Evolutionary conservation across 2,888 invertebrate genomes (phyloP).

Genomic region (Mimachlamys varia): DNA sequence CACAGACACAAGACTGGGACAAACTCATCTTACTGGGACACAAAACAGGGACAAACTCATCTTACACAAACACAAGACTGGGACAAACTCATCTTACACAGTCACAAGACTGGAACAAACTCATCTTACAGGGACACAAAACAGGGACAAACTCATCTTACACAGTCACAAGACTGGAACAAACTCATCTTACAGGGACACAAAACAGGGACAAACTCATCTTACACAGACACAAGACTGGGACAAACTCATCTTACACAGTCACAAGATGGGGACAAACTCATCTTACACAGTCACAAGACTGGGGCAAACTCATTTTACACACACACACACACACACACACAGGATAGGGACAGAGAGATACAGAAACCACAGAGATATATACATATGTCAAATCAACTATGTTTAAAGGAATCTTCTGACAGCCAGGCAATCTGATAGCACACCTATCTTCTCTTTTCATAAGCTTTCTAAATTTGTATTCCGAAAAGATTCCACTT

Average conservation of each 20-base stretch:
- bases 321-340: background rate
- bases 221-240: too few relatives aligned
- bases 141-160: background rate
- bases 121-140: background rate
- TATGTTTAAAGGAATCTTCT: background rate
- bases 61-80: background rate
- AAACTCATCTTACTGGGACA: background rate
- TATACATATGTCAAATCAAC: slow-evolving; percentile 28
- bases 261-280: background rate
- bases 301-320: background rate
- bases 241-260: too few relatives aligned
- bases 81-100: background rate
- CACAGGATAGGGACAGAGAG: background rate
- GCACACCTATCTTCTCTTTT: slow-evolving; percentile 22
- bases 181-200: background rate
- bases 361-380: background rate
- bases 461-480: slow-evolving; percentile 6
- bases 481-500: slow-evolving; percentile 12
- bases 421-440: slow-evolving; percentile 29
- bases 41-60: background rate
- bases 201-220: background rate
- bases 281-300: background rate
- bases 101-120: background rate
- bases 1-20: background rate
- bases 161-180: background rate